A percentile compares a stretch with the other conserved stretches of the same genome.
phyloP scores from a whole-genome alignment of 2,797 vertebrate genomes.

The Eulemur albifrons region DNA sequence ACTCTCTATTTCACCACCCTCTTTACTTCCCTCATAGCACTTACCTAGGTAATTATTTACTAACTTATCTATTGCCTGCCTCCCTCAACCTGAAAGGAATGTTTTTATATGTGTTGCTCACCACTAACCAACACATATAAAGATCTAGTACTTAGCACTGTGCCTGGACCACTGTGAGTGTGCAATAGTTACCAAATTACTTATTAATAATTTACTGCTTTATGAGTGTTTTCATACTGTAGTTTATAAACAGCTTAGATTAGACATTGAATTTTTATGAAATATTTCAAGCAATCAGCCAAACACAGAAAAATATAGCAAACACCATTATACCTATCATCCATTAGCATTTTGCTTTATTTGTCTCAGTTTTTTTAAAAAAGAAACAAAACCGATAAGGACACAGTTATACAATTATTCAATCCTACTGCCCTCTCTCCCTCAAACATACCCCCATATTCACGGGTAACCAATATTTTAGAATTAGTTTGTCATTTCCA shows the following conservation, averaged over 20 bases:
- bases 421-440: background rate
- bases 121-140: background rate
- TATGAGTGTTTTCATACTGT: background rate
- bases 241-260: background rate
- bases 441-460: background rate
- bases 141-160: background rate
- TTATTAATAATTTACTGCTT: background rate
- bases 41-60: background rate
- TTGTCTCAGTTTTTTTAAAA: background rate
- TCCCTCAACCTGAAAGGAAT: background rate
- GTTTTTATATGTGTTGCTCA: background rate
- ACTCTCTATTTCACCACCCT: background rate
- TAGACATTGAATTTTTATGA: background rate
- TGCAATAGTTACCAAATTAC: background rate
- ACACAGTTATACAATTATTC: background rate
- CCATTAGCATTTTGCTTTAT: background rate
- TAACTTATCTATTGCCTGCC: background rate
- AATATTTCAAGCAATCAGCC: conserved; percentile 27
- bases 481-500: background rate
- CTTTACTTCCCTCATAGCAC: background rate
- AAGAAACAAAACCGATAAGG: background rate
- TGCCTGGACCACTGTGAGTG: background rate
- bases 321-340: background rate
- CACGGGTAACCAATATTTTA: background rate
- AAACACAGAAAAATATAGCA: conserved; percentile 21